These are phyloP conservation scores for Rousettus leschenaultii DNA, from an alignment of 2,113 vertebrate genomes.

Conservation along the genomic window DNA sequence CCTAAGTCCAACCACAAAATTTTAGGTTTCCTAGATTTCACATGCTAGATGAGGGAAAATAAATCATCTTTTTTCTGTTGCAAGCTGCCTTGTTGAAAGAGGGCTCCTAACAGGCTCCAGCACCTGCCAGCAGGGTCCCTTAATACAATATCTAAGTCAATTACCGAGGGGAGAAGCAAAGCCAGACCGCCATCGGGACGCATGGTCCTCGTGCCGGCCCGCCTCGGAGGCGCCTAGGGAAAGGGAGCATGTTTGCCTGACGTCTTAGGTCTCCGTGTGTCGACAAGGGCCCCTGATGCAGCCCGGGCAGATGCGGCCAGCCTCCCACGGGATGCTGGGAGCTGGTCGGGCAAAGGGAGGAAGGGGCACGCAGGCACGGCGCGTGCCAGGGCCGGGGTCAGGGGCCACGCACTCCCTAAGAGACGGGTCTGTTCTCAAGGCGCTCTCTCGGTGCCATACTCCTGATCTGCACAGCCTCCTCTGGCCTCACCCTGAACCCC, in stretches of 20 bases:
- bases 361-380: neutral
- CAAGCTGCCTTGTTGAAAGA: neutral
- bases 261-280: neutral
- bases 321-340: neutral
- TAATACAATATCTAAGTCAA: neutral
- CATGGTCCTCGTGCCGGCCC: neutral
- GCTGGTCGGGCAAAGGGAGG: neutral
- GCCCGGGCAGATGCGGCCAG: neutral
- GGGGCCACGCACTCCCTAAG: neutral
- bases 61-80: neutral
- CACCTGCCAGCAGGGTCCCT: neutral
- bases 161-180: neutral
- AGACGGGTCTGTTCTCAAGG: neutral
- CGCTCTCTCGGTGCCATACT: fast-evolving
- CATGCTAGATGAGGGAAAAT: neutral
- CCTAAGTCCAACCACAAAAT: neutral
- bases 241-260: neutral
- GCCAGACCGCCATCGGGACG: neutral
- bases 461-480: neutral
- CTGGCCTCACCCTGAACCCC: neutral
- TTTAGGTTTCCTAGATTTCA: neutral
- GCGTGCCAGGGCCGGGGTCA: neutral
- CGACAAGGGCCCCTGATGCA: neutral
- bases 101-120: neutral
- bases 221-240: neutral